Conservation (phyloP, 1,140 invertebrate species). For the Copidosoma floridanum region DNA sequence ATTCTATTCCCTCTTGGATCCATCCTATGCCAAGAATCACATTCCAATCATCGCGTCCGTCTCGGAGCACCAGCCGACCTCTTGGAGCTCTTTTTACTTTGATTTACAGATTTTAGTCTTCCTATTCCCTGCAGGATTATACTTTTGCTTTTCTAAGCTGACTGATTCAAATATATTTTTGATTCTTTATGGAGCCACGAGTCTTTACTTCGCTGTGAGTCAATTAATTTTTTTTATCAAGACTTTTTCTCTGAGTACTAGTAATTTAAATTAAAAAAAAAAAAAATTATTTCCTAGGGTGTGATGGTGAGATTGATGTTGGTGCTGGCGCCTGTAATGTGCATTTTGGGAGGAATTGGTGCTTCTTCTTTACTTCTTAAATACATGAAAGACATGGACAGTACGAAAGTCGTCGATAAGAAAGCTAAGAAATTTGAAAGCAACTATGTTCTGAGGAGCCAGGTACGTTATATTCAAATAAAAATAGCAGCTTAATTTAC, state of each 20-base stretch:
- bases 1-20: slow-evolving; percentile 96
- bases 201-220: slow-evolving; percentile 96
- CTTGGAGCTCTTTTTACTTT: slow-evolving; percentile 98
- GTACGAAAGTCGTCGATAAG: slow-evolving; percentile 58
- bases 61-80: slow-evolving; percentile 97
- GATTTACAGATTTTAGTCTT: slow-evolving; percentile 92
- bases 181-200: slow-evolving; percentile 94
- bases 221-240: slow-evolving; percentile 9
- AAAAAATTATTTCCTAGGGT: slow-evolving; percentile 62
- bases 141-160: slow-evolving; percentile 92
- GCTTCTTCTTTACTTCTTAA: slow-evolving; percentile 85
- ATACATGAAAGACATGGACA: slow-evolving; percentile 86
- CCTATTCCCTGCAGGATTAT: slow-evolving; percentile 91
- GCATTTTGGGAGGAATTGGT: slow-evolving; percentile 91
- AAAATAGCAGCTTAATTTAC: too few species aligned
- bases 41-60: slow-evolving; percentile 99
- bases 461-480: slow-evolving; percentile 58
- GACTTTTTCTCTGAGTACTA: neutral
- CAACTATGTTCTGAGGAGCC: slow-evolving; percentile 77
- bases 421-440: slow-evolving; percentile 74
- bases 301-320: slow-evolving; percentile 99
- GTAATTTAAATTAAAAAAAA: neutral
- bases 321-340: slow-evolving; percentile 96
- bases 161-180: slow-evolving; percentile 97
- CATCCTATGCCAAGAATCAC: slow-evolving; percentile 98